Conservation (phyloP, 2,113 vertebrate species). For the Shinisaurus crocodilurus region DNA sequence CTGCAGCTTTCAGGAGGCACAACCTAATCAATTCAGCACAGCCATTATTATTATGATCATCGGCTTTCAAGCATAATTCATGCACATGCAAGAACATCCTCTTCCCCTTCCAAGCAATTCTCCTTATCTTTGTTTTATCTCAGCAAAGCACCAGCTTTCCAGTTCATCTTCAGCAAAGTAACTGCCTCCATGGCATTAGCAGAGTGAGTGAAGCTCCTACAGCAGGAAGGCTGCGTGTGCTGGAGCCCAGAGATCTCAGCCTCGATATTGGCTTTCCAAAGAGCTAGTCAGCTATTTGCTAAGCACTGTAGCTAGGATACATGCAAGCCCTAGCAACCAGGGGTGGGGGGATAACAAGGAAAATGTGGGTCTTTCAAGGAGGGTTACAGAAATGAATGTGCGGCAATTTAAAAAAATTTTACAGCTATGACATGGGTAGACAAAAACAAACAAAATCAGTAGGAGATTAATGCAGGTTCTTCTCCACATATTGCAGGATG, state of each 20-base stretch:
- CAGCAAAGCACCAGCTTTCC: slow-evolving; percentile 19
- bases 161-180: background rate
- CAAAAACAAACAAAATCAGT: background rate
- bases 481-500: background rate
- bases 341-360: background rate
- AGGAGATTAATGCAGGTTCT: background rate
- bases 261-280: slow-evolving; percentile 57
- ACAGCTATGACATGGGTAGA: background rate
- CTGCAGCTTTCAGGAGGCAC: slow-evolving; percentile 54
- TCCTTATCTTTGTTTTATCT: slow-evolving; percentile 48
- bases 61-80: background rate
- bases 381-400: slow-evolving; percentile 13
- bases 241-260: slow-evolving; percentile 53
- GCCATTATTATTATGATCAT: slow-evolving; percentile 23
- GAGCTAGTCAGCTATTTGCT: slow-evolving; percentile 71
- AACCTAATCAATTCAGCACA: slow-evolving; percentile 18
- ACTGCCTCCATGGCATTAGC: slow-evolving; percentile 15
- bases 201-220: slow-evolving; percentile 38
- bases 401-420: background rate
- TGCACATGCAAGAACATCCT: slow-evolving; percentile 53
- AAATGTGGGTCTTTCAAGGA: slow-evolving; percentile 15
- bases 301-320: slow-evolving; percentile 74
- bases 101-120: slow-evolving; percentile 30
- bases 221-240: slow-evolving; percentile 39
- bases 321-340: slow-evolving; percentile 65